Conservation (phyloP, 1,140 invertebrate species). For the Phortica variegata region DNA sequence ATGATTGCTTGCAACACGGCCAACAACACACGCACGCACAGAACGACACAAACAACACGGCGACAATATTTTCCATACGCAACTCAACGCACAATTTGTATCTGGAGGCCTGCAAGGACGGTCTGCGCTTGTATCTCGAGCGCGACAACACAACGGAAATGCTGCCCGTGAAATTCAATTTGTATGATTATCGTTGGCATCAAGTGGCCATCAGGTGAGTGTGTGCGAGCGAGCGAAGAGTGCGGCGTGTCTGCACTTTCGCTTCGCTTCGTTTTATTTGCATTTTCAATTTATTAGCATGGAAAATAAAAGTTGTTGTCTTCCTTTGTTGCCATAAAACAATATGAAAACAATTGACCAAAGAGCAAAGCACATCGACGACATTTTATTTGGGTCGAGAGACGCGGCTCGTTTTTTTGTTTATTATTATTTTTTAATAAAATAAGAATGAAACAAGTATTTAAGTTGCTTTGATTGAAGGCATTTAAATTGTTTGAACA, state of each 20-base stretch:
- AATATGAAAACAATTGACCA: too few relatives aligned
- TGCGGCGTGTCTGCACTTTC: slow-evolving; percentile 33
- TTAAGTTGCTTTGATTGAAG: too few relatives aligned
- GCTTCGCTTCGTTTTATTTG: slow-evolving; percentile 51
- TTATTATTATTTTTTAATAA: too few relatives aligned
- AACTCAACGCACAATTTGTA: slow-evolving; percentile 53
- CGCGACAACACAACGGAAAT: slow-evolving; percentile 55
- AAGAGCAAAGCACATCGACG: too few relatives aligned
- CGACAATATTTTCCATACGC: slow-evolving; percentile 51
- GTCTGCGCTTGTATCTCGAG: slow-evolving; percentile 50
- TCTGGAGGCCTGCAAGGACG: slow-evolving; percentile 49
- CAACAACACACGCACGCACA: slow-evolving; percentile 9
- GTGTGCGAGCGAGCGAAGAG: slow-evolving; percentile 7
- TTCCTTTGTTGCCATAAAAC: too few relatives aligned
- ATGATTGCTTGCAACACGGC: too few relatives aligned
- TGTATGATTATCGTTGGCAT: slow-evolving; percentile 57
- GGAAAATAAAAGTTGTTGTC: too few relatives aligned
- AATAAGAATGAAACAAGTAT: too few relatives aligned
- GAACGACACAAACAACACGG: slow-evolving; percentile 45
- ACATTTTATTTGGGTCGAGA: too few relatives aligned
- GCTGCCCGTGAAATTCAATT: slow-evolving; percentile 56
- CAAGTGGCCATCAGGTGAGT: slow-evolving; percentile 56
- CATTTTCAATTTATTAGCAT: slow-evolving; percentile 55
- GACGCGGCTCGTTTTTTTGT: too few relatives aligned
- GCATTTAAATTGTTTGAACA: too few relatives aligned